phyloP scores from a whole-genome alignment of 2,797 vertebrate genomes.

The Pygocentrus nattereri region DNA sequence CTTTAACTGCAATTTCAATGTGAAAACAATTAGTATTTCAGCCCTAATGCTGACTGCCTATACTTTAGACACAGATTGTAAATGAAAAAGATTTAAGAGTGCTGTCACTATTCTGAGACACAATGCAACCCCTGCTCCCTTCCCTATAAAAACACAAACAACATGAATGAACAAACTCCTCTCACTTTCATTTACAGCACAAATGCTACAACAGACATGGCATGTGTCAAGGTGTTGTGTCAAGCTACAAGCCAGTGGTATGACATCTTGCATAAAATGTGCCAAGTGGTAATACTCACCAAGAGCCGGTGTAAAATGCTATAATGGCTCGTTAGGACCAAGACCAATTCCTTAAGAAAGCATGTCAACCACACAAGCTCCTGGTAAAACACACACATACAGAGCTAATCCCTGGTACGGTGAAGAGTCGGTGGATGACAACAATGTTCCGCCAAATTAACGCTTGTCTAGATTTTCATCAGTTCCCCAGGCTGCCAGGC shows the following conservation, averaged over 20 bases:
- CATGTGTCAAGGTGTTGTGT: no score
- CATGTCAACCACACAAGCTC: constrained; percentile 27
- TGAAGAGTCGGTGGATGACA: constrained; percentile 1
- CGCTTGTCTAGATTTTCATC: constrained; percentile 35
- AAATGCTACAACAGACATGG: no score
- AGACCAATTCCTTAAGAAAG: constrained; percentile 1
- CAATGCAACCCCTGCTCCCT: not conserved
- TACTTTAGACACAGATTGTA: no score
- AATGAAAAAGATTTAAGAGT: not conserved
- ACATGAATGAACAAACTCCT: not conserved
- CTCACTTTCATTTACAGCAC: not conserved
- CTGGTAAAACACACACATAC: constrained; percentile 38
- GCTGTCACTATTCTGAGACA: not conserved
- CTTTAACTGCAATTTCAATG: no score
- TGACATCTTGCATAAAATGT: not conserved
- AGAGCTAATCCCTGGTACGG: constrained; percentile 40
- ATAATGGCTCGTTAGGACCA: not conserved
- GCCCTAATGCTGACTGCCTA: no score
- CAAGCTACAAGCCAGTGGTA: not conserved
- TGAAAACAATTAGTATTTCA: no score
- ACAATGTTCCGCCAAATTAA: constrained; percentile 41
- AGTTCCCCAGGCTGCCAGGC: constrained; percentile 4
- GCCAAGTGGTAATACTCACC: constrained; percentile 2
- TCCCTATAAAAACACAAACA: not conserved
- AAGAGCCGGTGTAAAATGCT: constrained; percentile 1